A percentile compares a stretch with the other conserved stretches of the same genome.
Evolutionary conservation across 2,888 invertebrate genomes (phyloP).

Genomic region (Cheilosia vernalis): DNA sequence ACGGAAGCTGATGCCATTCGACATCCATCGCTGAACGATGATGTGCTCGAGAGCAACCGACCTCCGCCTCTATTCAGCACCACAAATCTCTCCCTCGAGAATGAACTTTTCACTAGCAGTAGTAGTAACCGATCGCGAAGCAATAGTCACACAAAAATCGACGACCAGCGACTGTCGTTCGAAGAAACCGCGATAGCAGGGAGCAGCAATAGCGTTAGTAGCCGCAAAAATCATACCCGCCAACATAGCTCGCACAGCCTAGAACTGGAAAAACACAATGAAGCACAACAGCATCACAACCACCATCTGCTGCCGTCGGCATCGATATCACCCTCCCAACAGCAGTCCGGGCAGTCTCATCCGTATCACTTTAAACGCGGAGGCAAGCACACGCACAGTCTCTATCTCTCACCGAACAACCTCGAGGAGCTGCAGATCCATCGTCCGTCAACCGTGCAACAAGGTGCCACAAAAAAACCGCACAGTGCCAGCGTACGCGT

Average conservation of each 20-base stretch:
- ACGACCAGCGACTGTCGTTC: slow-evolving; percentile 82
- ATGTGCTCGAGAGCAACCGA: slow-evolving; percentile 80
- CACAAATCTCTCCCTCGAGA: slow-evolving; percentile 82
- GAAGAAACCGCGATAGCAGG: slow-evolving; percentile 78
- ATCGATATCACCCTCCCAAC: slow-evolving; percentile 68
- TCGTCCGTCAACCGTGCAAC: slow-evolving; percentile 81
- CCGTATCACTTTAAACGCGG: slow-evolving; percentile 82
- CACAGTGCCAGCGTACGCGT: slow-evolving; percentile 83
- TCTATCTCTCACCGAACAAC: slow-evolving; percentile 83
- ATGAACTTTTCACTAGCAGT: slow-evolving; percentile 82
- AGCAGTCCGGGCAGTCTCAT: slow-evolving; percentile 52
- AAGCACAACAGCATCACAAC: slow-evolving; percentile 78
- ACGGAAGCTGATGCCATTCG: slow-evolving; percentile 81
- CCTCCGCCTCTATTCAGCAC: slow-evolving; percentile 79
- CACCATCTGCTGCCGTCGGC: slow-evolving; percentile 79
- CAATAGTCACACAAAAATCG: slow-evolving; percentile 82
- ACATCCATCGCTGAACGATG: slow-evolving; percentile 83
- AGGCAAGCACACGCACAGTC: slow-evolving; percentile 82
- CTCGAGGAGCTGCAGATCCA: slow-evolving; percentile 82
- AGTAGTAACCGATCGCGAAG: slow-evolving; percentile 81
- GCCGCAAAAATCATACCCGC: slow-evolving; percentile 79
- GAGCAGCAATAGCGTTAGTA: slow-evolving; percentile 76
- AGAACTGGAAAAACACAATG: slow-evolving; percentile 81
- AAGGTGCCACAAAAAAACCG: slow-evolving; percentile 80
- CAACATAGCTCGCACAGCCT: slow-evolving; percentile 83